Evolutionary conservation across 2,888 invertebrate species (phyloP).

Genomic region (Mythimna vitellina): DNA sequence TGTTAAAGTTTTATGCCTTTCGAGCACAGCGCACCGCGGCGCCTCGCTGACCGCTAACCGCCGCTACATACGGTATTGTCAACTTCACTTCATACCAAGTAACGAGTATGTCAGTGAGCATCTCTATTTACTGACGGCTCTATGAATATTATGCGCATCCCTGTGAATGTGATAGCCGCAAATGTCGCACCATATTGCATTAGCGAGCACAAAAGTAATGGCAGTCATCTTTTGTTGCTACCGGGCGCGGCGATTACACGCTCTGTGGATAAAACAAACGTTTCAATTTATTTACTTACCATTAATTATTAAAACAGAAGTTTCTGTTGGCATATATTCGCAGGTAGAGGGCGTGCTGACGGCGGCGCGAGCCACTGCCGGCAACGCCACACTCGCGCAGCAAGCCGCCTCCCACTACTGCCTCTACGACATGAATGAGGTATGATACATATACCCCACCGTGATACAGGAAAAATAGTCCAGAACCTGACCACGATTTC

Average conservation of each 20-base stretch:
- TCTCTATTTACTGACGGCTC: not conserved
- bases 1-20: not conserved
- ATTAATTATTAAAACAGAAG: not conserved
- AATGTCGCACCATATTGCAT: not conserved
- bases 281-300: not conserved
- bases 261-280: not conserved
- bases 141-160: not conserved
- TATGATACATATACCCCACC: conserved; percentile 48
- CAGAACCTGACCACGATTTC: not conserved
- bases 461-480: not conserved
- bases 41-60: not conserved
- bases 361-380: conserved; percentile 17
- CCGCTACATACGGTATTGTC: not conserved
- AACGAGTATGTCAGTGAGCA: not conserved
- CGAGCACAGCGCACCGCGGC: not conserved
- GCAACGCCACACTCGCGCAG: conserved; percentile 26
- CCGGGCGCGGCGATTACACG: not conserved
- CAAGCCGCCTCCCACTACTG: conserved; percentile 65
- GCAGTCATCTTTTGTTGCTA: not conserved
- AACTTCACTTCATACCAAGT: not conserved
- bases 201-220: not conserved
- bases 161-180: not conserved
- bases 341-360: conserved; percentile 66
- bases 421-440: conserved; percentile 79
- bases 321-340: not conserved